Conservation (phyloP, 2,888 invertebrate genomes). For the Cephonodes hylas region DNA sequence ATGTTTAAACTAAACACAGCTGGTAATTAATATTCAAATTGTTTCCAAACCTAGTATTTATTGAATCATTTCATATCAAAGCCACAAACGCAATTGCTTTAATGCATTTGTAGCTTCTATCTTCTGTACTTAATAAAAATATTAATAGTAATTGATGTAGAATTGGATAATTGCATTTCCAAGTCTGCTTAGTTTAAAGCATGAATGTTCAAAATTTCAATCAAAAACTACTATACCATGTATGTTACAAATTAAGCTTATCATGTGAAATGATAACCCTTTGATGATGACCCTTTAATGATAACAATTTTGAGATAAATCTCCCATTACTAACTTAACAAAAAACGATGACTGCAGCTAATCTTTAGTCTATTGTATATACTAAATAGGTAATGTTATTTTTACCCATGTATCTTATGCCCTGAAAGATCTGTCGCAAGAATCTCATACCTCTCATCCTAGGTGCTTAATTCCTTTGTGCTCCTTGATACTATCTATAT, state of each 20-base stretch:
- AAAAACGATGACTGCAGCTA: too few relatives aligned
- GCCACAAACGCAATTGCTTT: neutral
- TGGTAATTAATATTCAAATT: too few relatives aligned
- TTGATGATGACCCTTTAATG: too few relatives aligned
- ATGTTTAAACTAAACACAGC: too few relatives aligned
- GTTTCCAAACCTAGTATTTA: too few relatives aligned
- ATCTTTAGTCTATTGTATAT: neutral
- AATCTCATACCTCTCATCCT: neutral
- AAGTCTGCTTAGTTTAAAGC: neutral
- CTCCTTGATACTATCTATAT: neutral
- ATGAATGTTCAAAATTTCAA: neutral
- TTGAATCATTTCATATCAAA: neutral
- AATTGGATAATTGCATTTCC: neutral
- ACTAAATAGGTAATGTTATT: too few relatives aligned
- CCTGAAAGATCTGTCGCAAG: neutral
- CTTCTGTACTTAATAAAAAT: neutral
- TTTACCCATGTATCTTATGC: too few relatives aligned
- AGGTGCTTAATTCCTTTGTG: constrained; percentile 6
- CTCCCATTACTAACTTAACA: too few relatives aligned
- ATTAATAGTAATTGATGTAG: neutral
- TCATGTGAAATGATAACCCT: too few relatives aligned
- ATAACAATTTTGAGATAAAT: too few relatives aligned
- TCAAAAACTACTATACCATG: neutral
- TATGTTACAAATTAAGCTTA: neutral
- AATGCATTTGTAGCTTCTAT: neutral